phyloP scores from a whole-genome alignment of 2,113 vertebrate species.

The Chloropsis cyanopogon region DNA sequence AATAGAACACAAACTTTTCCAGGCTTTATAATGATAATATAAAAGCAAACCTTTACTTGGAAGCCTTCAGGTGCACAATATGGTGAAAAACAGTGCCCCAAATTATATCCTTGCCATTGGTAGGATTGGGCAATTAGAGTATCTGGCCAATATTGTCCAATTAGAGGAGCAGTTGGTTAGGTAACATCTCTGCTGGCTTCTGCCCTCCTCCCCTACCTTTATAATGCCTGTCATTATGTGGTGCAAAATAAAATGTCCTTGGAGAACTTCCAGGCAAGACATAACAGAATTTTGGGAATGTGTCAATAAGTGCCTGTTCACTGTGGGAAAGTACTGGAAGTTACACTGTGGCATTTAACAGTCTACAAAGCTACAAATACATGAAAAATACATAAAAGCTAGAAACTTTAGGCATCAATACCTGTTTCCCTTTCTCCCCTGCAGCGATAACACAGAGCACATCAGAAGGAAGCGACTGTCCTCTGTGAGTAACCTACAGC shows the following conservation, averaged over 20 bases:
- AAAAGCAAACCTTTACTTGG: neutral
- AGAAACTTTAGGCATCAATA: neutral
- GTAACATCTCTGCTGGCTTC: neutral
- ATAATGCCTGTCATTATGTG: accelerated
- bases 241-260: neutral
- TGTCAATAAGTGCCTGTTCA: neutral
- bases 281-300: neutral
- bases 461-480: constrained; percentile 69
- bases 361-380: neutral
- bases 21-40: neutral
- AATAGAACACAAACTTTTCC: neutral
- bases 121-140: accelerated
- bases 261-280: neutral
- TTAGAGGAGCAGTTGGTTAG: neutral
- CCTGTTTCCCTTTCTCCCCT: neutral
- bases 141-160: neutral
- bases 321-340: neutral
- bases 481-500: constrained; percentile 70
- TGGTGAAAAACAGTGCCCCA: neutral
- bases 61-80: neutral
- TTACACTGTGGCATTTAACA: neutral
- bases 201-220: neutral
- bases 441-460: constrained; percentile 67
- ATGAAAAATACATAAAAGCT: neutral
- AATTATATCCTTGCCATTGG: neutral